A percentile compares a stretch with the other conserved stretches of the same genome.
Evolutionary conservation across 2,888 invertebrate genomes (phyloP).

Genomic region (Barypeithes pellucidus): DNA sequence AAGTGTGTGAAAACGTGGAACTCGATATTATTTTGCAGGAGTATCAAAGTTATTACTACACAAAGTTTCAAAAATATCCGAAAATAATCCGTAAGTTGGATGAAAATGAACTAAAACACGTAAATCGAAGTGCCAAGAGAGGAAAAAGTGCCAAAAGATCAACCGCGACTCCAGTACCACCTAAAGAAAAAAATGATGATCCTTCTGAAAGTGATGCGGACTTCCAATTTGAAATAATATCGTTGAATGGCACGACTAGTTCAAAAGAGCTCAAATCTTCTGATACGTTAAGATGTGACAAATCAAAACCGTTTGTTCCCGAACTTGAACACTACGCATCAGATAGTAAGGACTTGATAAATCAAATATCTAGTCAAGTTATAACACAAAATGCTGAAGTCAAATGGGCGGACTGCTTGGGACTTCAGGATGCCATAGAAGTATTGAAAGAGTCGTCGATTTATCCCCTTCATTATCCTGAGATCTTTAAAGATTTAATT

Average conservation of each 20-base stretch:
- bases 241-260: constrained; percentile 45
- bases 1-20: constrained; percentile 93
- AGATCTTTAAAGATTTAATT: constrained; percentile 78
- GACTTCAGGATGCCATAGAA: constrained; percentile 82
- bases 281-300: constrained; percentile 28
- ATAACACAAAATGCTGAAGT: constrained; percentile 79
- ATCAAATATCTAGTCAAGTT: constrained; percentile 78
- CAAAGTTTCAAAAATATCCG: constrained; percentile 90
- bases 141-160: constrained; percentile 33
- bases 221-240: constrained; percentile 61
- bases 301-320: constrained; percentile 15
- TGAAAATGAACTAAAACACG: constrained; percentile 50
- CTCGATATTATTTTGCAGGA: constrained; percentile 91
- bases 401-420: constrained; percentile 87
- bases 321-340: constrained; percentile 68
- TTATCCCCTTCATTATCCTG: constrained; percentile 84
- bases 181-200: constrained; percentile 24
- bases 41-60: constrained; percentile 88
- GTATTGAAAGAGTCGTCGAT: constrained; percentile 90
- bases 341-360: constrained; percentile 79
- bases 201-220: constrained; percentile 57
- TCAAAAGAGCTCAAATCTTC: not conserved
- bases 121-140: constrained; percentile 19
- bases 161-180: constrained; percentile 12
- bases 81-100: constrained; percentile 79